Evolutionary conservation across 2,797 vertebrate genomes (phyloP).

Genomic region (Avahi laniger): DNA sequence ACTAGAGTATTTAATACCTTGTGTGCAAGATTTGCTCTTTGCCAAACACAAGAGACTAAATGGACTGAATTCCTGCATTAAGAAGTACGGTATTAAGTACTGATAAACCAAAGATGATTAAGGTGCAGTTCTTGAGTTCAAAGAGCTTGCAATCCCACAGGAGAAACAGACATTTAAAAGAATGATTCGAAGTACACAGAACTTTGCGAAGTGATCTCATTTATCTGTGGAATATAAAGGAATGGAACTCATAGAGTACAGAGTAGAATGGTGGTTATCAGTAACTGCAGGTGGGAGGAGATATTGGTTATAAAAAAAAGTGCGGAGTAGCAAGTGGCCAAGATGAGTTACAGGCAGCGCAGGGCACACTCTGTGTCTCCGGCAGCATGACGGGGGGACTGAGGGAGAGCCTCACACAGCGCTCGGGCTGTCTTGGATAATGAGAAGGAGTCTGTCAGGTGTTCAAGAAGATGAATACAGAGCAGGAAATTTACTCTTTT

Average conservation of each 20-base stretch:
- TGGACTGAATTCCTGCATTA: not conserved
- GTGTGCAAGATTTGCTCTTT: not conserved
- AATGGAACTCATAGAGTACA: not conserved
- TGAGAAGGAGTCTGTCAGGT: not conserved
- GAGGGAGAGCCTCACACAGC: too few species aligned
- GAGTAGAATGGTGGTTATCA: not conserved
- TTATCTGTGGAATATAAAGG: not conserved
- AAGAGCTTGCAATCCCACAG: not conserved
- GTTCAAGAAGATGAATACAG: not conserved
- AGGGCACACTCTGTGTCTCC: too few species aligned
- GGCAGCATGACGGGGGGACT: rapidly evolving
- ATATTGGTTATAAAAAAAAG: not conserved
- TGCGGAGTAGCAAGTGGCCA: not conserved
- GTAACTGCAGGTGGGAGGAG: not conserved
- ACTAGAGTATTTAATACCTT: not conserved
- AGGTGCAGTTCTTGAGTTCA: not conserved
- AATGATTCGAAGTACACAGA: not conserved
- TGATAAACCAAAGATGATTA: not conserved
- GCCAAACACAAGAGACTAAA: not conserved
- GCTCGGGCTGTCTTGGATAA: too few species aligned
- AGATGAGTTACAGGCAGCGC: not conserved
- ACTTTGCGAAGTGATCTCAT: not conserved
- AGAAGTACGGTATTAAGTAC: not conserved
- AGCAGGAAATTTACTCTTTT: too few species aligned
- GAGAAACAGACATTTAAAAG: not conserved